Conservation (phyloP, 2,797 vertebrate species). For the Macroramphosus scolopax region DNA sequence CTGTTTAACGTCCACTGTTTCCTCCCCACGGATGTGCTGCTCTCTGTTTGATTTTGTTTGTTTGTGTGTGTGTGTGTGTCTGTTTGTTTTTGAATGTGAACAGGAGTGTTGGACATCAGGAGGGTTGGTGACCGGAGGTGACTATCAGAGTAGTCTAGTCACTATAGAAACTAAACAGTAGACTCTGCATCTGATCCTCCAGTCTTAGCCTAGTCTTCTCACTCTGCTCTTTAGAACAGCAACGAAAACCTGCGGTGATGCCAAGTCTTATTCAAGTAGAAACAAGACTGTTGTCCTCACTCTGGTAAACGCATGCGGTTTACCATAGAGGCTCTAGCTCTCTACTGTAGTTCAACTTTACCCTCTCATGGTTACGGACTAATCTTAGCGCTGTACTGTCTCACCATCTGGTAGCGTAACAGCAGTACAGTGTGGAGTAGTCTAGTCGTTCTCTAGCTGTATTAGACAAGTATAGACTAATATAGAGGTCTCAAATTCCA, state of each 20-base stretch:
- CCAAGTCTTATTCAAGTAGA: constrained; percentile 57
- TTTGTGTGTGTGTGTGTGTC: constrained; percentile 72
- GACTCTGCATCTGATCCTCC: constrained; percentile 80
- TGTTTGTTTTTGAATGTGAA: constrained; percentile 82
- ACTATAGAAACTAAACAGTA: constrained; percentile 82
- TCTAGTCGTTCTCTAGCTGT: constrained; percentile 80
- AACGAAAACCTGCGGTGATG: constrained; percentile 48
- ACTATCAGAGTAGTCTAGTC: constrained; percentile 85
- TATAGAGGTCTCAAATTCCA: constrained; percentile 77
- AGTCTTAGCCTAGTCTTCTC: constrained; percentile 80
- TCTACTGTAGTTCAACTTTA: constrained; percentile 77
- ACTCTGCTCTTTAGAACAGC: constrained; percentile 75
- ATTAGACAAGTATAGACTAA: constrained; percentile 82
- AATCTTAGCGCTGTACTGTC: constrained; percentile 82
- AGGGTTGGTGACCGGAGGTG: constrained; percentile 84
- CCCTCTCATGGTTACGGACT: constrained; percentile 81
- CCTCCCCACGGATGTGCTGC: constrained; percentile 58
- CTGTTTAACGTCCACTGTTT: constrained; percentile 68
- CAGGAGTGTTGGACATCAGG: constrained; percentile 83
- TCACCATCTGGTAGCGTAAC: constrained; percentile 78
- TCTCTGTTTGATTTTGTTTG: constrained; percentile 75
- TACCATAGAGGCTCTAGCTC: constrained; percentile 70
- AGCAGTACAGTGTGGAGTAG: constrained; percentile 80
- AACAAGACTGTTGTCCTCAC: constrained; percentile 48
- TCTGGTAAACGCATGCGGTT: constrained; percentile 74